phyloP scores from a whole-genome alignment of 30 jellyfish, hydroid and myxozoan genomes.

The Aurelia aurita complex sp. Pacific region DNA sequence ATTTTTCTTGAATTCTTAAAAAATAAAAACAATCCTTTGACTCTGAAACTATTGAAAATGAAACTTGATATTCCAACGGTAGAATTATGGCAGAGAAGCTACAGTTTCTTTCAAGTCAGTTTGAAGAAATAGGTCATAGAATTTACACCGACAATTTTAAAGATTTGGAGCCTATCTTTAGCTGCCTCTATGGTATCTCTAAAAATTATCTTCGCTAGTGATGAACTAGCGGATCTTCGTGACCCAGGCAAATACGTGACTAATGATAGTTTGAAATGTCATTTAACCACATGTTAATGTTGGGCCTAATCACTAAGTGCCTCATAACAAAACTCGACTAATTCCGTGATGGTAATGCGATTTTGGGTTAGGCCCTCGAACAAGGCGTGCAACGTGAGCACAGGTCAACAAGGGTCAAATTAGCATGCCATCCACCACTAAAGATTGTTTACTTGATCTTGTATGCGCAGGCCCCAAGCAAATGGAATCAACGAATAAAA shows the following conservation, averaged over 20 bases:
- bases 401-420: slow-evolving; percentile 49
- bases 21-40: no score
- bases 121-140: no score
- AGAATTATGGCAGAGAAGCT: no score
- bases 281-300: slow-evolving; percentile 50
- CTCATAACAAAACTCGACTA: slow-evolving; percentile 33
- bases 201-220: background rate
- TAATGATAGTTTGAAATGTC: background rate
- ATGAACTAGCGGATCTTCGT: slow-evolving; percentile 16
- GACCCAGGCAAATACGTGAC: slow-evolving; percentile 42
- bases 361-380: slow-evolving; percentile 18
- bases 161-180: no score
- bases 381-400: slow-evolving; percentile 34
- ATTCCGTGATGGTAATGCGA: slow-evolving; percentile 47
- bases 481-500: background rate
- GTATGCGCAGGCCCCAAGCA: slow-evolving; percentile 13
- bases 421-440: slow-evolving; percentile 15
- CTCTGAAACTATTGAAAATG: no score
- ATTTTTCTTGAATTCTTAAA: no score
- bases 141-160: no score
- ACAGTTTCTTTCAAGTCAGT: no score
- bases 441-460: slow-evolving; percentile 9
- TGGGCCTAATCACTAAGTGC: slow-evolving; percentile 44
- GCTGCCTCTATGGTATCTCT: background rate
- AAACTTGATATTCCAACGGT: no score